These are phyloP conservation scores for Euclidia mi DNA, from an alignment of 2,888 invertebrate genomes.

Conservation along the genomic window DNA sequence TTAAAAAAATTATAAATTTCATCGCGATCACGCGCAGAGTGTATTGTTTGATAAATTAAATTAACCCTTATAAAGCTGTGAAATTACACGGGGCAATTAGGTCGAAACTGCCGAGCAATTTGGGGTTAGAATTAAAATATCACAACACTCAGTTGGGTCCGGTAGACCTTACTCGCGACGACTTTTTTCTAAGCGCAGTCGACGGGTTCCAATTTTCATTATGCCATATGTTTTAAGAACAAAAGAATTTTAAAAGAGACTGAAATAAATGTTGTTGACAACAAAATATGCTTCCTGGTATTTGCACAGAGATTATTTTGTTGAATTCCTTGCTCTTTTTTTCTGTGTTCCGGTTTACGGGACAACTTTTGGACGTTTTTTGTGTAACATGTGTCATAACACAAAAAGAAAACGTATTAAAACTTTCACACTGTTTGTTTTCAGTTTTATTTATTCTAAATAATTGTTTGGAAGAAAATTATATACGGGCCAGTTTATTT, in stretches of 20 bases:
- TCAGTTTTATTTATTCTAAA: too few relatives aligned
- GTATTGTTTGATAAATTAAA: constrained; percentile 74
- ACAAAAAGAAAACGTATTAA: too few relatives aligned
- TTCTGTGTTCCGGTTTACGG: background rate
- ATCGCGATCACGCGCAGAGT: constrained; percentile 56
- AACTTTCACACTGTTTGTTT: too few relatives aligned
- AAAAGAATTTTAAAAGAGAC: constrained; percentile 65
- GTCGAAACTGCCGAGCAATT: constrained; percentile 71
- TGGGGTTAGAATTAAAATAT: constrained; percentile 76
- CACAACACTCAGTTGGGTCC: constrained; percentile 61
- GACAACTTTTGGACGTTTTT: too few relatives aligned
- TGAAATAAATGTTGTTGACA: constrained; percentile 47
- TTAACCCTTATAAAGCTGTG: constrained; percentile 76
- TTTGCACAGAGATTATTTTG: constrained; percentile 22
- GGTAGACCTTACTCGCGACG: constrained; percentile 39
- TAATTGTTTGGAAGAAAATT: too few relatives aligned
- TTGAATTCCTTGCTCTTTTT: background rate
- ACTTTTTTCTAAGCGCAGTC: constrained; percentile 58
- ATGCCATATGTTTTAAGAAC: constrained; percentile 61
- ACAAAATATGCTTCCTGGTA: constrained; percentile 31
- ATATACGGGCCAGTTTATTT: too few relatives aligned
- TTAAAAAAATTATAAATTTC: constrained; percentile 49
- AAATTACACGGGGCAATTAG: constrained; percentile 80
- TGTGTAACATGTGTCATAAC: too few relatives aligned
- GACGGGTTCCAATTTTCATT: constrained; percentile 71